Base-by-base conservation (phyloP, 2,113 vertebrate genomes). In the rat (Rattus norvegicus) region DNA sequence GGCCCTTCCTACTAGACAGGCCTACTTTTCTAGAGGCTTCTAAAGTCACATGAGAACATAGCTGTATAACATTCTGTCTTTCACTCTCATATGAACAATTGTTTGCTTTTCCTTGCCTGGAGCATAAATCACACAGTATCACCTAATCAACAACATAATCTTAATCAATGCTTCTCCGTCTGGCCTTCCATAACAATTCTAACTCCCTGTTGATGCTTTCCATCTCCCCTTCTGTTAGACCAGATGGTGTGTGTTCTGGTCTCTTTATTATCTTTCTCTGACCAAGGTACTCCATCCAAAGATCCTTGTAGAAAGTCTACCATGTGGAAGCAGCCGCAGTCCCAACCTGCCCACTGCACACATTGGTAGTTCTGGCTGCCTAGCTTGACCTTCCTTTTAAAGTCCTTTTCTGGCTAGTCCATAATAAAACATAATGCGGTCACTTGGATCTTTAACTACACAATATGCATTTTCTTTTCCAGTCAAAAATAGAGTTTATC, bases 101-200 rank as follows among this genome's bases (percentile, higher is more conserved):
- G 86, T 93, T 97, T 93, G 69, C 39, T 97, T 36, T 95, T 98
- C 84, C 94, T 96, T 95, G 90, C 80, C 81, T 79, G 76, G 93
- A 92, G 93, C 95, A 97, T 98, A 98, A 98, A 98, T 98, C 98
- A 98, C 90, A 97, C 94, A 61, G 90, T 98, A 97, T 96, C 97
- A 98, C 96, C 98, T 98, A 98, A 98, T 98, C 98, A 98, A 98
- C 98, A 96, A 98, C 98, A 98, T 98, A 98, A 98, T 98, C 98
- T 99, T 99, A 98, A 99, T 98, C 98, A 99, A 98, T 98, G 98
- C 97, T 98, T 98, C 98, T 95, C 98, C 98, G 98, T 98, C 98
- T 99, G 98, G 98, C 98, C 98, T 98, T 98, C 97, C 94, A 95
- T 94, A 98, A 97, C 97, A 98, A 98, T 98, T 98, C 95, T 96